Evolutionary conservation across 2,113 vertebrate species (phyloP), one percentile per base, ranked within the genome.

Genomic region (Meriones unguiculatus): DNA sequence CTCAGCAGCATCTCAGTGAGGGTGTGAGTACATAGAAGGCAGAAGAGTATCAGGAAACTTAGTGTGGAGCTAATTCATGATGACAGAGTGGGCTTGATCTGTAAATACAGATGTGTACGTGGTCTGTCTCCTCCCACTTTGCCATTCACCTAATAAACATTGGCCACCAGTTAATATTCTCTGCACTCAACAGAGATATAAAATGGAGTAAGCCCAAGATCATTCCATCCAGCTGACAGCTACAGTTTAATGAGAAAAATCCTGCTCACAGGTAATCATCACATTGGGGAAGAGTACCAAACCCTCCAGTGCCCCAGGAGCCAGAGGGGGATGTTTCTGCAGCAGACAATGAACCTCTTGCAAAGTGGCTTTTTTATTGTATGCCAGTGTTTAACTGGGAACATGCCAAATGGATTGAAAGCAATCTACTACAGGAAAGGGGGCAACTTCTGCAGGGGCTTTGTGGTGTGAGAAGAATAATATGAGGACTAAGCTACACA

Each of bases 181-280:
- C 35, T 90, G n/a, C 28, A 35, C 91, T 89, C 91, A 87, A 65
- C 8, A 87, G 84, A 91, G 87, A 87, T 38, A 59, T 70, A 84
- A 93, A 89, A 87, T 65, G 64, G 28, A 35, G 5, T 88, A 70
- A 92, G 67, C 85, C 85, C 90, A 93, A 81, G 59, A 38, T 91
- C 87, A 96, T 59, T 18, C 28, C 30, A 46, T 72, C 38, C 10
- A 41, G 52, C 64, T 80, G 69, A n/a, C 64, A 90, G 59, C 2
- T 78, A 24, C 30, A 59, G 41, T 65, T 91, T 70, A 82, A n/a
- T 52, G 67, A 96, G 62, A 57, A 90, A 75, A 85, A 87, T 17
- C 24, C 38, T 80, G 38, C 38, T 95, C 28, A 15, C 8, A 32
- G 73, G 17, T 64, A 94, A 81, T 90, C 57, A 81, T 52, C 80